A percentile compares a stretch with the other conserved stretches of the same genome.
Evolutionary conservation across 1,140 invertebrate species (phyloP).

Genomic region (Eubasilissa regina): DNA sequence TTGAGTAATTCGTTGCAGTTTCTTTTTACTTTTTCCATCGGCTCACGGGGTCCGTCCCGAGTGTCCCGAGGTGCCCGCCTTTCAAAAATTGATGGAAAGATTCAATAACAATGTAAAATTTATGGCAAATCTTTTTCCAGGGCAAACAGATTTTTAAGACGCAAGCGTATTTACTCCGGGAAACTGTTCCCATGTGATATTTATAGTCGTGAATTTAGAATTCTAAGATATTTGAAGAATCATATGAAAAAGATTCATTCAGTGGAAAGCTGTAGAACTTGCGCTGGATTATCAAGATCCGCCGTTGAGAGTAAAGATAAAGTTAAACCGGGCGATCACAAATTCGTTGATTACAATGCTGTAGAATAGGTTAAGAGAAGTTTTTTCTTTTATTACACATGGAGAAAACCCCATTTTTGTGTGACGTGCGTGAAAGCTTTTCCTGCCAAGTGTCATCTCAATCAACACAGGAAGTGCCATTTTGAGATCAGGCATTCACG

Average conservation of each 20-base stretch:
- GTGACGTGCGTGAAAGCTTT: too few relatives aligned
- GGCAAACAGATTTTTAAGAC: slow-evolving; percentile 66
- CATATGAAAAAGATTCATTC: slow-evolving; percentile 33
- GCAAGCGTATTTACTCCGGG: slow-evolving; percentile 79
- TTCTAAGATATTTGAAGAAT: slow-evolving; percentile 23
- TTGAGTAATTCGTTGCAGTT: too few relatives aligned
- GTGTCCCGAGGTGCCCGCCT: too few relatives aligned
- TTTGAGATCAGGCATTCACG: slow-evolving; percentile 52
- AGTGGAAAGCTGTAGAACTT: slow-evolving; percentile 7
- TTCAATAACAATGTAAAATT: slow-evolving; percentile 65
- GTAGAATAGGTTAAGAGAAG: slow-evolving; percentile 66
- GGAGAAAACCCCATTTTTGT: slow-evolving; percentile 71
- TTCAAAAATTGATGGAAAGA: slow-evolving; percentile 68
- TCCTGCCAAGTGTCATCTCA: slow-evolving; percentile 63
- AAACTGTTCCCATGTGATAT: slow-evolving; percentile 63
- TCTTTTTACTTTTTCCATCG: too few relatives aligned
- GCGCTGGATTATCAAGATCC: slow-evolving; percentile 1
- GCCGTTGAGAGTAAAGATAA: neutral
- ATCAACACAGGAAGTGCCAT: slow-evolving; percentile 71
- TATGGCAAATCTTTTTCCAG: slow-evolving; percentile 52
- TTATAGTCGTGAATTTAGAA: slow-evolving; percentile 18
- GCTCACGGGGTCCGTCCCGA: too few relatives aligned
- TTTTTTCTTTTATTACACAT: slow-evolving; percentile 78
- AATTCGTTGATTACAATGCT: slow-evolving; percentile 63
- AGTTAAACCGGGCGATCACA: slow-evolving; percentile 56